Conservation (phyloP, 1,140 invertebrate species). For the Venustaconcha ellipsiformis region DNA sequence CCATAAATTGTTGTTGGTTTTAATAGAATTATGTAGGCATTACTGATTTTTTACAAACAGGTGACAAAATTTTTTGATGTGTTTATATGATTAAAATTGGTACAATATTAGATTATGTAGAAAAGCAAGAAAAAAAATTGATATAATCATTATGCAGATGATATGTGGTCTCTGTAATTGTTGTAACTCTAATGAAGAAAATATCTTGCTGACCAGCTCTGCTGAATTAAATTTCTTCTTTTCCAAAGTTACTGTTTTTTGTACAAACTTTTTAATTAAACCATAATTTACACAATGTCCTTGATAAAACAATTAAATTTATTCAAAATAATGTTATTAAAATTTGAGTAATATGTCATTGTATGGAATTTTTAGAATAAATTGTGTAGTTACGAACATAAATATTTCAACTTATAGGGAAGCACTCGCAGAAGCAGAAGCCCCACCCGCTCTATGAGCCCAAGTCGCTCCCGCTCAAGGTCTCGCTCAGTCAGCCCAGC, state of each 20-base stretch:
- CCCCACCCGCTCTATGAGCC: constrained; percentile 46
- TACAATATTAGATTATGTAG: too few species aligned
- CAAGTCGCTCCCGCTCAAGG: constrained; percentile 40
- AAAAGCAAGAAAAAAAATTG: too few species aligned
- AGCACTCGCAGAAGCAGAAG: constrained; percentile 51
- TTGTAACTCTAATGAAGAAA: too few species aligned
- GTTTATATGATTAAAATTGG: too few species aligned
- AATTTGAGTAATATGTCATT: background rate
- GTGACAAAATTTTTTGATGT: too few species aligned
- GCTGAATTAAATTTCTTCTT: too few species aligned
- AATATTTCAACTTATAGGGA: constrained; percentile 35
- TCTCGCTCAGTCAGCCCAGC: constrained; percentile 54
- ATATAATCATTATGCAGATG: too few species aligned
- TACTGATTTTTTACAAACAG: too few species aligned
- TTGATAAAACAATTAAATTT: constrained; percentile 8
- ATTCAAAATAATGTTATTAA: background rate
- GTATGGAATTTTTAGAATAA: constrained; percentile 1
- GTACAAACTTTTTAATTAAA: background rate
- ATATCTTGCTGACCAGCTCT: too few species aligned
- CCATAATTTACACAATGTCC: background rate
- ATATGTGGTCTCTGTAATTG: too few species aligned
- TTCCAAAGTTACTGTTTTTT: background rate
- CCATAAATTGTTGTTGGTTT: too few species aligned
- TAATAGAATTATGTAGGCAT: too few species aligned
- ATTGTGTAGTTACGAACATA: constrained; percentile 3